A percentile compares a stretch with the other conserved stretches of the same genome.
Evolutionary conservation across 2,888 invertebrate genomes (phyloP).

Genomic region (Loripinus fragilis): DNA sequence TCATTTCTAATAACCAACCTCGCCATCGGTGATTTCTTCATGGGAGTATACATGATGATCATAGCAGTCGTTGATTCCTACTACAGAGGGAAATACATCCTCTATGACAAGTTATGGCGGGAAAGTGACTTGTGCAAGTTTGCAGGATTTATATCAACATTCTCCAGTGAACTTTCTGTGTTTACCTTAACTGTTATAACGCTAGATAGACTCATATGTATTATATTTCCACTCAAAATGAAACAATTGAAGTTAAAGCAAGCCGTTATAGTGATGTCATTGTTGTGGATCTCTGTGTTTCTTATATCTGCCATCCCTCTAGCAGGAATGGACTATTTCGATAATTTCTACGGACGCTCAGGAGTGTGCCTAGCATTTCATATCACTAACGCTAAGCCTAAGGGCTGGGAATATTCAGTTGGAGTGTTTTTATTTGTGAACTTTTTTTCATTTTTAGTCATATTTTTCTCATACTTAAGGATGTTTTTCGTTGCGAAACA

Average conservation of each 20-base stretch:
- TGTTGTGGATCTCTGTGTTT: constrained; percentile 76
- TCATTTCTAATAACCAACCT: constrained; percentile 82
- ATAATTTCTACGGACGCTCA: constrained; percentile 85
- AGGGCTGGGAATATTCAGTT: constrained; percentile 85
- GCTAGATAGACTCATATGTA: constrained; percentile 82
- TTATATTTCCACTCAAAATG: constrained; percentile 81
- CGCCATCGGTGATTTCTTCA: constrained; percentile 80
- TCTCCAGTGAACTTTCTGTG: constrained; percentile 84
- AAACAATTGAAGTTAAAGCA: constrained; percentile 75
- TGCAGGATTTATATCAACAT: constrained; percentile 82
- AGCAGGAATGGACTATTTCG: constrained; percentile 82
- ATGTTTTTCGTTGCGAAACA: constrained; percentile 85
- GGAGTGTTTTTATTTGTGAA: constrained; percentile 85
- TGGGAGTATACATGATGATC: constrained; percentile 81
- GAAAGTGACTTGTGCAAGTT: constrained; percentile 78
- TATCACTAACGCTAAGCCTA: constrained; percentile 84
- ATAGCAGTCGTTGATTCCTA: constrained; percentile 80
- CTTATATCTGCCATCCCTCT: constrained; percentile 75
- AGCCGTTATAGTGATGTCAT: constrained; percentile 75
- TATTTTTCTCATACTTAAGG: constrained; percentile 84
- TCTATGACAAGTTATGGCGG: constrained; percentile 78
- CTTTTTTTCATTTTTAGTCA: constrained; percentile 84
- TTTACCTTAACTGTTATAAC: constrained; percentile 84
- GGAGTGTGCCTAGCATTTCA: constrained; percentile 85
- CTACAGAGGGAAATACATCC: constrained; percentile 84